These are phyloP conservation scores for Vulpes vulpes DNA, from an alignment of 2,113 vertebrate genomes.

Conservation along the genomic window DNA sequence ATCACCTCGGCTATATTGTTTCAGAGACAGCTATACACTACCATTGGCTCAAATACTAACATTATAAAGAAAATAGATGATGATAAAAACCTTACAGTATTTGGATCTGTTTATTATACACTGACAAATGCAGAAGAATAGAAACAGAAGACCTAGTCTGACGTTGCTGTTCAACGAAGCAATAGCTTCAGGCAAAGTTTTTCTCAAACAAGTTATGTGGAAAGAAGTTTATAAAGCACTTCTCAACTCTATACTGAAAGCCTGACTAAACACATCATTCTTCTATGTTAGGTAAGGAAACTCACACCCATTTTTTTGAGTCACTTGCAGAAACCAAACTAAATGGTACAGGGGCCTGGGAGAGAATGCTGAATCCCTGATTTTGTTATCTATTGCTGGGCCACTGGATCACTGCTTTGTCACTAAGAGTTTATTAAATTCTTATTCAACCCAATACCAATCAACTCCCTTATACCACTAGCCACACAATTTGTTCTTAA, in stretches of 20 bases:
- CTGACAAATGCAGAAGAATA: slow-evolving; percentile 2
- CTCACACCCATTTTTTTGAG: not conserved
- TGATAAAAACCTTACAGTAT: not conserved
- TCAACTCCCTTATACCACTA: not conserved
- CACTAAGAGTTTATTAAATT: not conserved
- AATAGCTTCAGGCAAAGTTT: not conserved
- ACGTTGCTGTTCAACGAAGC: not conserved
- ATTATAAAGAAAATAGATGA: slow-evolving; percentile 51
- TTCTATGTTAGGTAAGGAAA: slow-evolving; percentile 42
- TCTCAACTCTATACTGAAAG: not conserved
- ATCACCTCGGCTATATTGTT: not conserved
- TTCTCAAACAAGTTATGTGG: not conserved
- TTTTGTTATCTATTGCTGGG: not conserved
- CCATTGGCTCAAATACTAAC: slow-evolving; percentile 37
- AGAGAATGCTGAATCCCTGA: not conserved
- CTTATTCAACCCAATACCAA: not conserved
- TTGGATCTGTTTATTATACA: not conserved
- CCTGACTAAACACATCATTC: not conserved
- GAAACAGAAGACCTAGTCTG: not conserved
- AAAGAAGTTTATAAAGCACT: slow-evolving; percentile 33
- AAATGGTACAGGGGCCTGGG: not conserved
- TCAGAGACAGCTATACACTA: slow-evolving; percentile 7
- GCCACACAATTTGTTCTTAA: slow-evolving; percentile 47
- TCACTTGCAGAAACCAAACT: not conserved
- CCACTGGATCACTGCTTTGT: not conserved